Evolutionary conservation across 2,113 vertebrate genomes (phyloP).

Genomic region (Colistium nudipinnis): DNA sequence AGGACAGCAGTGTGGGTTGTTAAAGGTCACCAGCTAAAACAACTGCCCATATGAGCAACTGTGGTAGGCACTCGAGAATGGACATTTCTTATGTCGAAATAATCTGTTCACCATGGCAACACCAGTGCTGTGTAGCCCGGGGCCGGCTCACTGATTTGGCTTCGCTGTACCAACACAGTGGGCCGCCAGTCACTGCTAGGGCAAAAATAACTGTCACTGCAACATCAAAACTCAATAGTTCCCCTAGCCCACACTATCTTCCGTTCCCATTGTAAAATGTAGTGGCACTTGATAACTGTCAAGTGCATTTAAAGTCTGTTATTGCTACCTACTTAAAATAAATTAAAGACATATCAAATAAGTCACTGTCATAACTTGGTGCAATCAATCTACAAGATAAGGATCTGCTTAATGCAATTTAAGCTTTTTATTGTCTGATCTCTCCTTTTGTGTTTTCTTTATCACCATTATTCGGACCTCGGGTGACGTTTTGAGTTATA

Average conservation of each 20-base stretch:
- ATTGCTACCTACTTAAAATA: conserved; percentile 43
- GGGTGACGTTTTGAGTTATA: conserved; percentile 31
- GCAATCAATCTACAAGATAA: conserved; percentile 27
- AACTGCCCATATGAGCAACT: conserved; percentile 12
- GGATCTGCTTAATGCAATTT: conserved; percentile 17
- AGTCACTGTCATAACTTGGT: conserved; percentile 11
- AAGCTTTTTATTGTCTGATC: conserved; percentile 4
- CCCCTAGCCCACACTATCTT: conserved; percentile 56
- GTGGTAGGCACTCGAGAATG: conserved; percentile 33
- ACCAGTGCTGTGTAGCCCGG: conserved; percentile 43
- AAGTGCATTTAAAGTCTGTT: conserved; percentile 49
- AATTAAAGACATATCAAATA: conserved; percentile 51
- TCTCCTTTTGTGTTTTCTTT: conserved; percentile 22
- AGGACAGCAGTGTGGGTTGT: conserved; percentile 11
- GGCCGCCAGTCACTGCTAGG: conserved; percentile 58
- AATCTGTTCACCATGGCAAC: conserved; percentile 72
- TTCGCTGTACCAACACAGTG: conserved; percentile 48
- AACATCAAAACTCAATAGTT: conserved; percentile 48
- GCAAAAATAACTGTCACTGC: conserved; percentile 63
- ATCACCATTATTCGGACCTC: conserved; percentile 15
- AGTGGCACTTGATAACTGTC: conserved; percentile 51
- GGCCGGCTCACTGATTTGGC: conserved; percentile 58
- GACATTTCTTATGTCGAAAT: conserved; percentile 42
- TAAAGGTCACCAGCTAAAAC: conserved; percentile 48
- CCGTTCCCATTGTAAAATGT: conserved; percentile 56